Conservation (phyloP, 2,797 vertebrate genomes). For the Phalanger gymnotis region DNA sequence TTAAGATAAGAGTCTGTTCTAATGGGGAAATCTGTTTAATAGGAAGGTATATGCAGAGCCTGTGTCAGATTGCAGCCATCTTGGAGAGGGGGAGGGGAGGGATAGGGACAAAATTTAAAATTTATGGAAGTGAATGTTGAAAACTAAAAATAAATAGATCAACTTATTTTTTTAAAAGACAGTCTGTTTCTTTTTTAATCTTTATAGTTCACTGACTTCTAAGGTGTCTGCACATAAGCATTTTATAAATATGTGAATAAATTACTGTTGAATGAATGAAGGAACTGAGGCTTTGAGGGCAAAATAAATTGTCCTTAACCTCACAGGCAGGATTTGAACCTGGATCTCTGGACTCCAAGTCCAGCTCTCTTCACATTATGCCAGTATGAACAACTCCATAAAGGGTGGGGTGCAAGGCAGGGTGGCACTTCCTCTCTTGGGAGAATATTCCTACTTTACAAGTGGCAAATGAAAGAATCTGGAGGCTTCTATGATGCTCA, state of each 20-base stretch:
- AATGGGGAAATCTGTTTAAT: too few relatives aligned
- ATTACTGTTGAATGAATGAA: background rate
- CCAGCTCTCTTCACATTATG: background rate
- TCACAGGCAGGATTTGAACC: too few relatives aligned
- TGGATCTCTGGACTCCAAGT: background rate
- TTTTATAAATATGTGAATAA: background rate
- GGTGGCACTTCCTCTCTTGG: background rate
- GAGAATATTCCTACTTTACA: background rate
- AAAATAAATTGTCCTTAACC: background rate
- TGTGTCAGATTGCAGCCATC: too few relatives aligned
- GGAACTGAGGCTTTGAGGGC: background rate
- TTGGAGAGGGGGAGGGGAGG: too few relatives aligned
- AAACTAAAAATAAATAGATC: too few relatives aligned
- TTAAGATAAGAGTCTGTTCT: too few relatives aligned
- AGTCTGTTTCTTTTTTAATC: background rate
- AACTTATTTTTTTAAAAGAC: too few relatives aligned
- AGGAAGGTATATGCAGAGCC: too few relatives aligned
- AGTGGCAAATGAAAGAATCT: background rate
- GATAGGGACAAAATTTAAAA: too few relatives aligned
- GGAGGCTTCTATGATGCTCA: background rate
- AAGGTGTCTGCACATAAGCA: background rate
- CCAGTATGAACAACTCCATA: background rate
- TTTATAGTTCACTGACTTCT: background rate
- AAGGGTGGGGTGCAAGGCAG: background rate
- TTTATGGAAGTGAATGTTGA: too few relatives aligned